These are phyloP conservation scores for Liopterus haemorrhoidalis DNA, from an alignment of 2,888 invertebrate genomes.

Conservation along the genomic window DNA sequence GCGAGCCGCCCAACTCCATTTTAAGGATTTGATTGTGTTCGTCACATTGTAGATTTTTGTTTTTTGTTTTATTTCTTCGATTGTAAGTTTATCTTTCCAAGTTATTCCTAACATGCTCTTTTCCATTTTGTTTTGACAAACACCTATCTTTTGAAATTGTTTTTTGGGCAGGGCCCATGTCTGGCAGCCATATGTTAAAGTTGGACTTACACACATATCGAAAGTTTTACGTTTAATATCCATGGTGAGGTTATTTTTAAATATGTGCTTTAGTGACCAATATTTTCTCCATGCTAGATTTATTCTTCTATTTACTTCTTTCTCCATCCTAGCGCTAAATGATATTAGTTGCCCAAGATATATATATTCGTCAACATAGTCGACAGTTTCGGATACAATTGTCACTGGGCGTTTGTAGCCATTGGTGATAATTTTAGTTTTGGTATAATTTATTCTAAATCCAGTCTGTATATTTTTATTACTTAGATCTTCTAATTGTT, in stretches of 20 bases:
- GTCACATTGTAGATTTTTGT: not conserved
- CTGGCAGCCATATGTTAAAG: not conserved
- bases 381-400: not conserved
- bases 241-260: too few species aligned
- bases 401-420: not conserved
- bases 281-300: too few species aligned
- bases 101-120: constrained; percentile 1
- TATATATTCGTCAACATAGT: not conserved
- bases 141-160: not conserved
- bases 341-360: too few species aligned
- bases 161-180: constrained; percentile 2
- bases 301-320: too few species aligned
- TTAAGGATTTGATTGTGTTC: not conserved
- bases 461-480: not conserved
- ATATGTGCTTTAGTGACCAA: too few species aligned
- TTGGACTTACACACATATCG: not conserved
- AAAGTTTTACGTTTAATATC: too few species aligned
- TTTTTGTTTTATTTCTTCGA: not conserved
- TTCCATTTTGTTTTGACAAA: not conserved
- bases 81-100: constrained; percentile 1
- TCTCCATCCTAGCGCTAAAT: too few species aligned
- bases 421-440: not conserved
- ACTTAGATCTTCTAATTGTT: not conserved
- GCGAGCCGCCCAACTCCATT: constrained; percentile 7
- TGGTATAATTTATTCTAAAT: not conserved